Evolutionary conservation across 2,797 vertebrate species (phyloP).

Genomic region (Amblyopsis hoosieri): DNA sequence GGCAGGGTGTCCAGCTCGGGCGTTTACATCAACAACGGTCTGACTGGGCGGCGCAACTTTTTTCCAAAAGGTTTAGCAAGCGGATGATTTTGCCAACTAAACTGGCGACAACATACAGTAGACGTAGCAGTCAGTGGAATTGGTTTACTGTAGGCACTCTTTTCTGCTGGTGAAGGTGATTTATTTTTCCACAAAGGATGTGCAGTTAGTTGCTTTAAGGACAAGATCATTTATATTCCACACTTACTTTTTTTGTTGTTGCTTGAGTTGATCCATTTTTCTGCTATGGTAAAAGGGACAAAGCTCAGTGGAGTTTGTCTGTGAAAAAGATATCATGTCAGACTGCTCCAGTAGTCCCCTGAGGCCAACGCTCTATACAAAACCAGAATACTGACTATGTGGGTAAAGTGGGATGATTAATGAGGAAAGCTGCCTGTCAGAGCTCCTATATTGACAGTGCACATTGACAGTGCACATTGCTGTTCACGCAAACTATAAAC

Average conservation of each 20-base stretch:
- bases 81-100: slow-evolving; percentile 13
- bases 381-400: slow-evolving; percentile 26
- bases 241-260: slow-evolving; percentile 5
- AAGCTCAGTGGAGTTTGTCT: slow-evolving; percentile 37
- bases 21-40: slow-evolving; percentile 43
- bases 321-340: slow-evolving; percentile 48
- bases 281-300: slow-evolving; percentile 26
- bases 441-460: slow-evolving; percentile 11
- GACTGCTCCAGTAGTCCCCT: slow-evolving; percentile 24
- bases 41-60: slow-evolving; percentile 29
- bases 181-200: slow-evolving; percentile 33
- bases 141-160: not conserved
- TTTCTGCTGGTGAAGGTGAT: slow-evolving; percentile 21
- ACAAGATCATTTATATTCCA: slow-evolving; percentile 10
- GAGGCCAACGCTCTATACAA: slow-evolving; percentile 23
- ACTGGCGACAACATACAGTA: not conserved
- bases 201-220: slow-evolving; percentile 10
- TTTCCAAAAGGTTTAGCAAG: slow-evolving; percentile 24
- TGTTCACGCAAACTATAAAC: not conserved
- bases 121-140: no score
- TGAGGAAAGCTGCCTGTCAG: slow-evolving; percentile 1
- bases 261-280: slow-evolving; percentile 12
- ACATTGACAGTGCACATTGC: slow-evolving; percentile 3
- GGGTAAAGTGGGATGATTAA: slow-evolving; percentile 26
- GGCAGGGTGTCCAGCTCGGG: slow-evolving; percentile 20